Evolutionary conservation across 2,888 invertebrate genomes (phyloP), one percentile per base, ranked within the genome.

Genomic region (Sussaba pulchella): DNA sequence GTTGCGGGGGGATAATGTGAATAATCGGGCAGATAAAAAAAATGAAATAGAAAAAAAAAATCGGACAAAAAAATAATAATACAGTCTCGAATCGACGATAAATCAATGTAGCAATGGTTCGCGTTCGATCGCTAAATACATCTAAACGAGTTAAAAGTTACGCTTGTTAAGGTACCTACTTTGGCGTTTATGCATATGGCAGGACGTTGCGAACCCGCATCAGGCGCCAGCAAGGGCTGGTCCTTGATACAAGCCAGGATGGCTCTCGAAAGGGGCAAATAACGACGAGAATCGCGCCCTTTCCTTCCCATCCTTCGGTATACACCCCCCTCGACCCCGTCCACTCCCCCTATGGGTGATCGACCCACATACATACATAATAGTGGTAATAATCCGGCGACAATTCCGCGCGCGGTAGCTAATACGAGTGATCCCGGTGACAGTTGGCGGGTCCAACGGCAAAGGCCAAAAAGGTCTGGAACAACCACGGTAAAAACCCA

Each of bases 321-420:
- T 6, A 6, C 31, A 31, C 63, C 43, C 69, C 61, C 45, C 71
- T 69, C 63, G 69, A 24, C 63, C 63, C 71, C 73, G 63, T 69
- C 61, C 45, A 39, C 39, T 8, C 39, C 39, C 39, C 12, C 12
- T 6, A 1, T 12, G 43, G n/a, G 8, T 31, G 71, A 45, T 52
- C 72, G 71, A 45, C 59, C 72, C 36, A 69, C 41, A 72, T 72
- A 54, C 71, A 71, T 71, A 52, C 59, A 74, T 50, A 79, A 80
- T 81, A 77, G 73, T 43, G 77, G 73, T 81, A 81, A 81, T 77
- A 77, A 73, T 67, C 76, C 67, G 36, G 39, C 54, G 47, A 57
- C 61, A 47, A 63, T 50, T 31, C 59, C 63, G 63, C 45, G 47
- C 41, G 47, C 43, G 19, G 26, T 21, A 17, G 39, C 57, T 47